phyloP scores from a whole-genome alignment of 30 jellyfish, hydroid and myxozoan species.

The Hydra vulgaris region DNA sequence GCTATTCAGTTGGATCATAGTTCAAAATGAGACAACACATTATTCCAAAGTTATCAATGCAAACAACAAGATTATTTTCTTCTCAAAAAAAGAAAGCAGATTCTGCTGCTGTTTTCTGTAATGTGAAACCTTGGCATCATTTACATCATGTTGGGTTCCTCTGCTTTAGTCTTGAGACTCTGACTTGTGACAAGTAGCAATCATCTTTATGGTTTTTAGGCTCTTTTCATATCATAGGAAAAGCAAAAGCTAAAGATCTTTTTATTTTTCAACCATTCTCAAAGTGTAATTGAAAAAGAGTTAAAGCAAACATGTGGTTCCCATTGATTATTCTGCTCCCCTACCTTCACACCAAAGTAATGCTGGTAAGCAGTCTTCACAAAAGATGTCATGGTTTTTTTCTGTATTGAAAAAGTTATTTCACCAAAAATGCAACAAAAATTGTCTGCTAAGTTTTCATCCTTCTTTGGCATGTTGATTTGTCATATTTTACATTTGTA shows the following conservation, averaged over 20 bases:
- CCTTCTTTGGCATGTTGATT: neutral
- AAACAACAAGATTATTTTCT: too few species aligned
- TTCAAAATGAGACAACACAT: too few species aligned
- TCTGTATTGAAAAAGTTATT: neutral
- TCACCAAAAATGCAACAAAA: neutral
- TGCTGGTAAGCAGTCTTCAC: neutral
- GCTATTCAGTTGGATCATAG: too few species aligned
- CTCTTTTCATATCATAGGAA: too few species aligned
- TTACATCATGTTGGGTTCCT: too few species aligned
- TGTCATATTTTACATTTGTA: neutral
- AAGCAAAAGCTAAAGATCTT: neutral
- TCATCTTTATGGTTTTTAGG: too few species aligned
- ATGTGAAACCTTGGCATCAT: too few species aligned
- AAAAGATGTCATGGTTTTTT: neutral
- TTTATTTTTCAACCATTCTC: neutral
- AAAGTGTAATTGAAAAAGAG: neutral
- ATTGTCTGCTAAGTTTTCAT: neutral
- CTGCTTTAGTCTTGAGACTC: too few species aligned
- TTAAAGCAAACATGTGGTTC: neutral
- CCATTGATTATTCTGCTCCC: neutral
- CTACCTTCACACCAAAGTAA: neutral
- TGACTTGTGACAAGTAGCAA: too few species aligned
- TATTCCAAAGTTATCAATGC: too few species aligned
- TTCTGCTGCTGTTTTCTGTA: too few species aligned
- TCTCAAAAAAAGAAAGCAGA: too few species aligned